Conservation (phyloP, 2,113 vertebrate species). For the Ifrita kowaldi region DNA sequence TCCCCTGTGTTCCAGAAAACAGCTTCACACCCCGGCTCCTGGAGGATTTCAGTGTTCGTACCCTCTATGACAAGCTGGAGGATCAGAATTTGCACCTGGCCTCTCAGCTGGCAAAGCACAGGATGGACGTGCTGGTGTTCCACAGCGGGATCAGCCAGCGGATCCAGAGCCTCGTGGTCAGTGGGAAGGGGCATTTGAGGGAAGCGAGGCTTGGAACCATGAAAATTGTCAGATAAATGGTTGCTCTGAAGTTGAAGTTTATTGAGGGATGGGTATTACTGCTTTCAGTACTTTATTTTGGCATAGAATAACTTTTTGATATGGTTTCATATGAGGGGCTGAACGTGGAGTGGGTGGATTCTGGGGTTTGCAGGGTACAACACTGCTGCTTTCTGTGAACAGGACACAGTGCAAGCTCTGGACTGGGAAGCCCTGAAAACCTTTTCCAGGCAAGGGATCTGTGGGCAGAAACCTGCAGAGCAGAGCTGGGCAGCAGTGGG, state of each 20-base stretch:
- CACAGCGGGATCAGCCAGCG: constrained; percentile 78
- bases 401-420: constrained; percentile 78
- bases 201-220: background rate
- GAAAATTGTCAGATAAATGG: background rate
- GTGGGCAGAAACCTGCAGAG: background rate
- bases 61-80: constrained; percentile 90
- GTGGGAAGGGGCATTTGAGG: background rate
- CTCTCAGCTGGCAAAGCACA: constrained; percentile 85
- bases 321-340: background rate
- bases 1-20: constrained; percentile 52
- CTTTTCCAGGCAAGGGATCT: constrained; percentile 38
- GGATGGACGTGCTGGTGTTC: constrained; percentile 80
- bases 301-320: background rate
- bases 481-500: background rate
- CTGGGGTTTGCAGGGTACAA: background rate
- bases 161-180: constrained; percentile 78
- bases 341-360: background rate
- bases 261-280: background rate
- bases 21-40: constrained; percentile 46
- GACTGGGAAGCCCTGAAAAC: constrained; percentile 56
- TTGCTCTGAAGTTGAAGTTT: background rate
- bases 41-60: constrained; percentile 89
- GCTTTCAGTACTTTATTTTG: background rate
- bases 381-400: background rate
- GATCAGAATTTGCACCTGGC: constrained; percentile 91